phyloP scores from a whole-genome alignment of 2,113 vertebrate genomes.

The Eidolon helvum region DNA sequence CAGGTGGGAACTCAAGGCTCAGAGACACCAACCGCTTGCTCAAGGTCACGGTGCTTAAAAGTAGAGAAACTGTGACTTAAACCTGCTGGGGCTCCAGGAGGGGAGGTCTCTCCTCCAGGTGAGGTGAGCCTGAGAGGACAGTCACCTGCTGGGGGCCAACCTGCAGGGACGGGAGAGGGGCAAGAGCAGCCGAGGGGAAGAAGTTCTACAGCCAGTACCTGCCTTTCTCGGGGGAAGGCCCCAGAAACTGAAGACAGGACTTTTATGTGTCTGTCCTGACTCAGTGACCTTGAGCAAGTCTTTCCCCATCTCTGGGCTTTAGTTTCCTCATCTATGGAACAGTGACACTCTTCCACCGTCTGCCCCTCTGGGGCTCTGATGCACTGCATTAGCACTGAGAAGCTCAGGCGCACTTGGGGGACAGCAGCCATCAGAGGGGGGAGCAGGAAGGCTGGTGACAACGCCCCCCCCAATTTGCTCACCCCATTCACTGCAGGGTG shows the following conservation, averaged over 20 bases:
- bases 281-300: not conserved
- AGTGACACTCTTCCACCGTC: no score
- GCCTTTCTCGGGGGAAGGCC: not conserved
- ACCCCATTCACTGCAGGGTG: not conserved
- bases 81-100: not conserved
- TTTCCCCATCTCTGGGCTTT: not conserved
- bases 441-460: not conserved
- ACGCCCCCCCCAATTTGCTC: not conserved
- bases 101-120: accelerated
- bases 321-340: not conserved
- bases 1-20: not conserved
- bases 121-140: not conserved
- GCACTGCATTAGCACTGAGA: accelerated
- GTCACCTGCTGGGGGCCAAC: not conserved
- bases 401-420: not conserved
- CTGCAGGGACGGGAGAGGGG: not conserved
- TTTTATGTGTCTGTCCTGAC: not conserved
- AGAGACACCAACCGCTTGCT: not conserved
- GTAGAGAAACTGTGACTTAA: not conserved
- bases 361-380: not conserved
- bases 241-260: not conserved
- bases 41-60: not conserved
- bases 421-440: not conserved
- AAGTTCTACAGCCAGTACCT: not conserved
- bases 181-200: not conserved